These are phyloP conservation scores for Silurus asotus DNA, from an alignment of 2,113 vertebrate genomes.

Conservation along the genomic window DNA sequence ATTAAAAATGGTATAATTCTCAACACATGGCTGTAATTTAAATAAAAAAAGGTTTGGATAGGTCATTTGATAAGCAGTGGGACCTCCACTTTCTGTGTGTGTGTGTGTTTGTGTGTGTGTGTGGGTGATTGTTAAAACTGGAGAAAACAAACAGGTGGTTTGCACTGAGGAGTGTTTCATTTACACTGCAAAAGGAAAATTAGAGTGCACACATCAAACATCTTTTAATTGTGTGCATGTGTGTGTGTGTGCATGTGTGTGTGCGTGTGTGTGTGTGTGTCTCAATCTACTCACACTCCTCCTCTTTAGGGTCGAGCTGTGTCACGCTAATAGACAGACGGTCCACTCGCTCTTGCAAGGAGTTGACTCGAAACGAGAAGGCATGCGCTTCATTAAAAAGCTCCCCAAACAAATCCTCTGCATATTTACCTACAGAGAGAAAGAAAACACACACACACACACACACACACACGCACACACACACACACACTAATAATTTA, in stretches of 20 bases:
- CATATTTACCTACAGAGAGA: constrained; percentile 90
- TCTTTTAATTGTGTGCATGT: not conserved
- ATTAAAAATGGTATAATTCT: constrained; percentile 65
- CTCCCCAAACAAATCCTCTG: constrained; percentile 98
- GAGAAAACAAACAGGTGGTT: constrained; percentile 33
- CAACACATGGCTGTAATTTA: constrained; percentile 38
- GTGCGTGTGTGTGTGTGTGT: constrained; percentile 25
- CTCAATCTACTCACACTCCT: constrained; percentile 84
- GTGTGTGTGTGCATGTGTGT: constrained; percentile 18
- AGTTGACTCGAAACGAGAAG: constrained; percentile 98
- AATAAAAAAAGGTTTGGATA: constrained; percentile 16
- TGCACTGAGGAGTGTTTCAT: constrained; percentile 17
- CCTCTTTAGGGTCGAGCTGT: constrained; percentile 97
- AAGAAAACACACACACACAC: constrained; percentile 21
- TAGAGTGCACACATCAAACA: not conserved
- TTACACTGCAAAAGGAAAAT: not conserved
- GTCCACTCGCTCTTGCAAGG: constrained; percentile 97
- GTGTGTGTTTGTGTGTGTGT: too few species aligned
- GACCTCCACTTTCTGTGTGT: too few species aligned
- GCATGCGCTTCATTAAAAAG: constrained; percentile 97
- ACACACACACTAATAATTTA: constrained; percentile 2
- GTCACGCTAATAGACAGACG: constrained; percentile 97
- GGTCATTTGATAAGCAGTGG: not conserved
- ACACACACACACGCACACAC: constrained; percentile 30
- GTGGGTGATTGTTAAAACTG: constrained; percentile 32